A percentile compares a stretch with the other conserved stretches of the same genome.
phyloP scores from a whole-genome alignment of 2,113 vertebrate species.

The Phyllopteryx taeniolatus region DNA sequence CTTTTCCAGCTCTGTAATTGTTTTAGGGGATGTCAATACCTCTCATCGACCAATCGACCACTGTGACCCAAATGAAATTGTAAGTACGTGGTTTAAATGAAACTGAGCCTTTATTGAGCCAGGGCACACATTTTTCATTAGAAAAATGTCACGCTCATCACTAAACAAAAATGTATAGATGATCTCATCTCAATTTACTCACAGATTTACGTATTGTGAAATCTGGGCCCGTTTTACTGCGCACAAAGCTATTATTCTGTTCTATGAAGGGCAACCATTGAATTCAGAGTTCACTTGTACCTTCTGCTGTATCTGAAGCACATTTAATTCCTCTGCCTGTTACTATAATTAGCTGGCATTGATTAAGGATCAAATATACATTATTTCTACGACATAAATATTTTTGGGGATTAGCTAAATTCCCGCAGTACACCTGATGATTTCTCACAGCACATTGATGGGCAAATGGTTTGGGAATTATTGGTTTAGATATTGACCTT shows the following conservation, averaged over 20 bases:
- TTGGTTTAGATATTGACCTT: no score
- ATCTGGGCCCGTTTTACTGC: background rate
- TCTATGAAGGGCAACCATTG: background rate
- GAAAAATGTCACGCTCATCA: background rate
- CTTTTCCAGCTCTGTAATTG: conserved; percentile 80
- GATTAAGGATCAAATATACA: no score
- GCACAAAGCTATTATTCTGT: background rate
- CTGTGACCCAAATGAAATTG: conserved; percentile 79
- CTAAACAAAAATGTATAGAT: background rate
- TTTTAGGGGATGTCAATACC: conserved; percentile 87
- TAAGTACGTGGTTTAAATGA: conserved; percentile 60
- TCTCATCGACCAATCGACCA: conserved; percentile 84
- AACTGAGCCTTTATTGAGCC: background rate
- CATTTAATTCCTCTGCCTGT: no score
- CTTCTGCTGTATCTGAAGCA: no score
- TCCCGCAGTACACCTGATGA: no score
- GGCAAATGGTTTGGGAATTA: no score
- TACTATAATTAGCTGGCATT: no score
- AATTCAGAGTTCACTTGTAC: no score
- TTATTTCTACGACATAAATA: no score
- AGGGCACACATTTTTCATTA: background rate
- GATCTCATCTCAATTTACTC: background rate
- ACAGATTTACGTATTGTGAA: background rate
- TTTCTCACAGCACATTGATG: no score
- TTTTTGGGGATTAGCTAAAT: no score